These are phyloP conservation scores for Lagocephalus sceleratus DNA, from an alignment of 2,797 vertebrate species.

Conservation along the genomic window DNA sequence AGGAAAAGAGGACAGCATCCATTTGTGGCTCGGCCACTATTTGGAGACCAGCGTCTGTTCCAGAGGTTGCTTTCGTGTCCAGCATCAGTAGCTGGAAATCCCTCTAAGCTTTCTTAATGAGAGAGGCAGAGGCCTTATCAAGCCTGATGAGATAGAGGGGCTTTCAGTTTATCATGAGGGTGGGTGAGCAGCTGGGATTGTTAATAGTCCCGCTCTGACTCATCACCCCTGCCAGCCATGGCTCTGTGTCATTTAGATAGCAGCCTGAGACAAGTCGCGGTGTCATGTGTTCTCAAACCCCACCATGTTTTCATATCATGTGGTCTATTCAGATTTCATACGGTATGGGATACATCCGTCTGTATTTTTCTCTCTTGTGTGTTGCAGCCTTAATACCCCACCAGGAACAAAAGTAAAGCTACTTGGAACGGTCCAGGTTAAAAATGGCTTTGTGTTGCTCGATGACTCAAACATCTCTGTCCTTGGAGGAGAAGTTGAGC, in stretches of 20 bases:
- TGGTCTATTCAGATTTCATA: too few relatives aligned
- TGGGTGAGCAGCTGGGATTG: constrained; percentile 67
- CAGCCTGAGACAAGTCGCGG: constrained; percentile 28
- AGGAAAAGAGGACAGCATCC: not conserved
- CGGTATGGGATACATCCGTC: not conserved
- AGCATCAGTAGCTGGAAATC: constrained; percentile 72
- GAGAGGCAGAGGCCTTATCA: constrained; percentile 69
- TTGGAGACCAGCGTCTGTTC: constrained; percentile 53
- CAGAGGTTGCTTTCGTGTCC: constrained; percentile 64
- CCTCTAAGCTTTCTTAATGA: constrained; percentile 73
- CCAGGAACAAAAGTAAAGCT: constrained; percentile 97
- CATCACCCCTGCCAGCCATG: constrained; percentile 58
- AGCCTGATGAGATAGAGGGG: constrained; percentile 70
- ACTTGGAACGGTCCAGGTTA: constrained; percentile 84
- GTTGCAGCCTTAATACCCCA: constrained; percentile 87
- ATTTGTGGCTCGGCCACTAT: constrained; percentile 37
- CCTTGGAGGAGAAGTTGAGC: constrained; percentile 95
- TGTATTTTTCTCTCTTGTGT: not conserved
- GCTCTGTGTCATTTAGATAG: constrained; percentile 65
- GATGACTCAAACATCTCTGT: constrained; percentile 88
- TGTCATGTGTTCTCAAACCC: not conserved
- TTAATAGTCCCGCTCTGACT: constrained; percentile 65
- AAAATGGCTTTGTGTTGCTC: constrained; percentile 91
- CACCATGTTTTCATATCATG: not conserved
- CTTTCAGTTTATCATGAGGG: constrained; percentile 70